Conservation (phyloP, 2,888 invertebrate genomes). For the Cryptus armator region DNA sequence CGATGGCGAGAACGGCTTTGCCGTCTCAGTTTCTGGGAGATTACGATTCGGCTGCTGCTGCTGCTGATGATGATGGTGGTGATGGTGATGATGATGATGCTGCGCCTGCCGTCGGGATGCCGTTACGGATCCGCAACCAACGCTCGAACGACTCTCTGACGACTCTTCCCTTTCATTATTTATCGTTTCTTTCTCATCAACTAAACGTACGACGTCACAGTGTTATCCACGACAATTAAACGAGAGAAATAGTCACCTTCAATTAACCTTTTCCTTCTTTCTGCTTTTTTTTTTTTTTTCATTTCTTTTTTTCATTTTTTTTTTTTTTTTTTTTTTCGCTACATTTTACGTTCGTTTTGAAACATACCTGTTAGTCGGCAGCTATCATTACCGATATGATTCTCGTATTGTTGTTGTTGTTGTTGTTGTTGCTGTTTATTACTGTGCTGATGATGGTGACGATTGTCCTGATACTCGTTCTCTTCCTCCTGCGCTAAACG, state of each 20-base stretch:
- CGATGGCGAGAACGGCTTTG: constrained; percentile 66
- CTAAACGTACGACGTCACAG: constrained; percentile 77
- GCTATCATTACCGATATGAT: constrained; percentile 84
- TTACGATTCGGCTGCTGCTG: constrained; percentile 75
- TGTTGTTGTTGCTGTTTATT: constrained; percentile 65
- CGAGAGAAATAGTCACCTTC: constrained; percentile 62
- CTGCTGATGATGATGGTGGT: constrained; percentile 73
- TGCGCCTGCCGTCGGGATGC: constrained; percentile 77
- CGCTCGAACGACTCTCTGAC: constrained; percentile 81
- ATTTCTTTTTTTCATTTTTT: constrained; percentile 10
- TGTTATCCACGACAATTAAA: constrained; percentile 65
- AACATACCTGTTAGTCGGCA: constrained; percentile 82
- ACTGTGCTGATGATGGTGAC: constrained; percentile 59
- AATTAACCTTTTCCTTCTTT: constrained; percentile 49
- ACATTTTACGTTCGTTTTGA: constrained; percentile 55
- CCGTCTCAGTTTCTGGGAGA: constrained; percentile 66
- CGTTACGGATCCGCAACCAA: constrained; percentile 75
- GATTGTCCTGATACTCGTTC: constrained; percentile 76
- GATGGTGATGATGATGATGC: constrained; percentile 68
- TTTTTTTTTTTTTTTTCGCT: constrained; percentile 10
- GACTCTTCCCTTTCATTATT: constrained; percentile 83
- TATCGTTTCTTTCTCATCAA: constrained; percentile 84
- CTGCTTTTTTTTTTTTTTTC: constrained; percentile 4
- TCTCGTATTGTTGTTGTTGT: constrained; percentile 74
- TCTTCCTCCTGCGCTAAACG: constrained; percentile 89